Base-by-base conservation (phyloP, 2,113 vertebrate species). In the Austrofundulus limnaeus region DNA sequence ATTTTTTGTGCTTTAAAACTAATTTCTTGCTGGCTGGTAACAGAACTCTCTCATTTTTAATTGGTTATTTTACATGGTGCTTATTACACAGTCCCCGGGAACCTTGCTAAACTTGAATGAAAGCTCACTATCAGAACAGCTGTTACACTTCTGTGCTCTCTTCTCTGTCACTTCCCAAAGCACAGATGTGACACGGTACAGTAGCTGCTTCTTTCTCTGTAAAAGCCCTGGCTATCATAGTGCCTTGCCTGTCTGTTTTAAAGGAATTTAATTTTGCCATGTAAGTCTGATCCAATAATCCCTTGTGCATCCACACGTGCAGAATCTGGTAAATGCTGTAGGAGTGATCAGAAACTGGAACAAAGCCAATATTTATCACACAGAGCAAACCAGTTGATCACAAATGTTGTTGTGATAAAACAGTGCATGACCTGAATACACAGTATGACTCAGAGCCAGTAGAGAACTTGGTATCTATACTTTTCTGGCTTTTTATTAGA, bases 261-360 rank as follows among this genome's bases (percentile, higher is more conserved):
- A 72, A 83, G 73, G 75, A 75, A 79, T 72, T 70, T 72, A 60
- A 77, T 85, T 61, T 75, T 16, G 61, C 64, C 72, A 68, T 77
- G 65, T 77, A 68, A 69, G 70, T 73, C 70, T 77, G 82, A 85
- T 77, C 67, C 78, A 85, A 55, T 43, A 45, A 68, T 81, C 65
- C 59, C 45, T 66, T 16, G 53, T 53, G 56, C 55, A 37, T 60
- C 68, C 66, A 68, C 75, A 69, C 9, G 3, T 57, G 52, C 38
- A 31, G 57, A 76, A 76, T 74, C 53, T 60, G 42, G 61, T 61
- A 76, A 83, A 81, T 39, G 51, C 21, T 13, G 42, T 62, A 68
- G 19, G 21, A 53, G 46, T 53, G 61, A 66, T 73, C 61, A 70
- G 11, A 54, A 60, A 72, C 47, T 34, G 10, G 61, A 66, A 75